Percentiles rank a stretch among this genome's conserved stretches.
phyloP scores from a whole-genome alignment of 1,140 invertebrate species.

The Ridgeia piscesae region DNA sequence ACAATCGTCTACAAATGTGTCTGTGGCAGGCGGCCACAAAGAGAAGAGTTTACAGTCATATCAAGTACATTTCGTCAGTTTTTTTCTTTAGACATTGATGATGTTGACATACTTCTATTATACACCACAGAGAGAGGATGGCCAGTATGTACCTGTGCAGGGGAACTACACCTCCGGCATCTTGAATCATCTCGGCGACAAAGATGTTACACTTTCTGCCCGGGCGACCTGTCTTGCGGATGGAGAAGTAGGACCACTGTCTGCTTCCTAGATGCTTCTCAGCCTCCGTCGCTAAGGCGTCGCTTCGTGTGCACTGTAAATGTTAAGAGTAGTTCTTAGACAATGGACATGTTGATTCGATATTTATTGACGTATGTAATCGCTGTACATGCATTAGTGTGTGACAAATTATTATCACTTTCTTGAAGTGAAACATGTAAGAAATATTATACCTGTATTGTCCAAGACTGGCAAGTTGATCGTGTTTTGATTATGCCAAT shows the following conservation, averaged over 20 bases:
- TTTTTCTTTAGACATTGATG: no score
- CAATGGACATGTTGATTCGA: background rate
- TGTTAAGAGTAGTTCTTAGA: background rate
- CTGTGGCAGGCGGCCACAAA: no score
- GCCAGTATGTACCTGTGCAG: background rate
- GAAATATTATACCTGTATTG: background rate
- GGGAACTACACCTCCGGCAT: background rate
- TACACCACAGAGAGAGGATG: no score
- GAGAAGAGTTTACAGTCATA: no score
- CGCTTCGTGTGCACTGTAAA: background rate
- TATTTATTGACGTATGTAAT: background rate
- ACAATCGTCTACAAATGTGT: no score
- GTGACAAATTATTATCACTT: background rate
- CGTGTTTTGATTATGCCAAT: background rate
- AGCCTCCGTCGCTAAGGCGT: background rate
- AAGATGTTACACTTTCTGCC: background rate
- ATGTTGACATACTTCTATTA: no score
- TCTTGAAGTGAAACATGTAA: background rate
- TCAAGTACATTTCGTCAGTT: no score
- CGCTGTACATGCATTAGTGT: background rate
- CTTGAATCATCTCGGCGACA: background rate
- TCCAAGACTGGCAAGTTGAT: background rate
- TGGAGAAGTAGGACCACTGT: background rate
- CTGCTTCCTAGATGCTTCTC: background rate
- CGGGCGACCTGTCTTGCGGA: background rate